phyloP scores from a whole-genome alignment of 2,113 vertebrate genomes.

The Eidolon helvum region DNA sequence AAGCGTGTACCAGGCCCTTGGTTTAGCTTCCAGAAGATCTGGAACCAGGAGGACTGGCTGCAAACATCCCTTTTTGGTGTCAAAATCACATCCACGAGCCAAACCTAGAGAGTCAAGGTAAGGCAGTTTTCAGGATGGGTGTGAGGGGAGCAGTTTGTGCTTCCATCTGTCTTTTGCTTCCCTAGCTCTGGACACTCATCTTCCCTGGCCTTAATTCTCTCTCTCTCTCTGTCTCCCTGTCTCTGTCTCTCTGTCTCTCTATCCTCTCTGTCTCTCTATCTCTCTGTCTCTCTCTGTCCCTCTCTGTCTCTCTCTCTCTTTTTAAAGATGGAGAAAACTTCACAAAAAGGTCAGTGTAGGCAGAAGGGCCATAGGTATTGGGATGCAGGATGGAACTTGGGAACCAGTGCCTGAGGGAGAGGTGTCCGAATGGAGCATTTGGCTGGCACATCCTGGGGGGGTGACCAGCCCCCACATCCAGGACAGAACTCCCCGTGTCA shows the following conservation, averaged over 20 bases:
- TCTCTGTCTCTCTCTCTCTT: neutral
- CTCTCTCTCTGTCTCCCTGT: neutral
- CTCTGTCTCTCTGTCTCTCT: neutral
- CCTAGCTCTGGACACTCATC: neutral
- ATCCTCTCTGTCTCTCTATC: neutral
- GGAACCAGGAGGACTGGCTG: neutral
- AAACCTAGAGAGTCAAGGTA: too few species aligned
- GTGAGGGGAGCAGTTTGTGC: neutral
- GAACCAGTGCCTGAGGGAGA: rapidly evolving
- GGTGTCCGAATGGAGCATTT: rapidly evolving
- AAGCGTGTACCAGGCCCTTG: neutral
- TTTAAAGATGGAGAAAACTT: neutral
- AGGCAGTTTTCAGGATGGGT: neutral
- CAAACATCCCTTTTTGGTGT: neutral
- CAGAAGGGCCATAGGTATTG: neutral
- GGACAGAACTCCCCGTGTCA: neutral
- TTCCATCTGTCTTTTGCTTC: neutral
- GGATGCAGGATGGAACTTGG: neutral
- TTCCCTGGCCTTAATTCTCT: neutral
- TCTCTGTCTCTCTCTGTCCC: too few species aligned
- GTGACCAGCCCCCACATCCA: neutral
- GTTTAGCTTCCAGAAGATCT: neutral
- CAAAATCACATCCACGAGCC: rapidly evolving
- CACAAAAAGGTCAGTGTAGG: neutral
- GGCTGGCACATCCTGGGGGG: neutral